Evolutionary conservation across 2,888 invertebrate species (phyloP), one percentile per base, ranked within the genome.

Genomic region (Morpho helenor): DNA sequence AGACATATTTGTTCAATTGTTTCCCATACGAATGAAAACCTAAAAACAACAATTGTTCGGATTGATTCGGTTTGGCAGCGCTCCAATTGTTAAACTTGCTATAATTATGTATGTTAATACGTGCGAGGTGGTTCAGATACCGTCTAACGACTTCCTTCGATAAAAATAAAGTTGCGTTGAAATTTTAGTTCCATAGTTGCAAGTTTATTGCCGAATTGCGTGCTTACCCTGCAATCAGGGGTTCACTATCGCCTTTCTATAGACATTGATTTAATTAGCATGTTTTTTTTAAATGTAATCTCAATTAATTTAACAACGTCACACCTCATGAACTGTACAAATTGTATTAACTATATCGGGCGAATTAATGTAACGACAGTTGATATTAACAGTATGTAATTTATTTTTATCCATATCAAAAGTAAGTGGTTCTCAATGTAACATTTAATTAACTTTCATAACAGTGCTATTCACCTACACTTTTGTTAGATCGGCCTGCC

Each of bases 81-180:
- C 72, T 84, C 87, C 87, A 86, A 81, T 84, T 81, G 85, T 81
- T 82, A 81, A 84, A 83, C 83, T 83, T 82, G 86, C 88, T 86
- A 86, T 86, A 88, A 88, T 88, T 88, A 88, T 87, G 85, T 87
- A 88, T 88, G 88, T 84, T 88, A 88, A 88, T 88, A 87, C 74
- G 82, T 77, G 81, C 84, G 82, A 85, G 85, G 84, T 82, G 81
- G 83, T 79, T 80, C 82, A 85, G 88, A 88, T 88, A 88, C 69
- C 84, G 86, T 84, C 87, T 88, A 88, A 88, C 88, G 87, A 88
- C 88, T 88, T 88, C 87, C 88, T 84, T 77, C 81, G 86, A 87
- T 87, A 87, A 87, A 88, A 87, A 88, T 87, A 85, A 87, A 87
- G 87, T 87, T 88, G 88, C 87, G 88, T 87, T 88, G 88, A 88